Evolutionary conservation across 2,888 invertebrate species (phyloP), one percentile per base, ranked within the genome.

Genomic region (Parelbella ahira): DNA sequence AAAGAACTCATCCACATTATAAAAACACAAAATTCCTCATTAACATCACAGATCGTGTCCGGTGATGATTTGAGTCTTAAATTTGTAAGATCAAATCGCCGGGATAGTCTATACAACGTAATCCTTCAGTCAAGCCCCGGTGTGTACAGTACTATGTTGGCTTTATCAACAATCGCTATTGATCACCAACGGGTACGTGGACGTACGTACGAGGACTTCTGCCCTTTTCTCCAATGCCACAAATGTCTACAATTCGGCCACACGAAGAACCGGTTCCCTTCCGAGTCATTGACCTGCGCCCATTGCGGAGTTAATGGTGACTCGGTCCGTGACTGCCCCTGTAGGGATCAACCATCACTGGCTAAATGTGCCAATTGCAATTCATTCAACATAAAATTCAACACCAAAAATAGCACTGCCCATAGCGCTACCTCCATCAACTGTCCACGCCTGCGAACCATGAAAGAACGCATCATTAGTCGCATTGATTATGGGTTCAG

Each of bases 381-480:
- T 2, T 38, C 37, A 47, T 45, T 34, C 32, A 47, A 42, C 32
- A 45, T 48, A 45, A 46, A 41, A 43, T 48, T 47, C 46, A 45
- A 48, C 45, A 49, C 49, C 43, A 38, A 48, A 43, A 43, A 45
- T 34, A 48, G 45, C 49, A 48, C 42, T 45, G 45, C 45, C 49
- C 44, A 49, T 3, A 20, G 3, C 1, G 21, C 32, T 4, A 32
- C 32, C 3, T 32, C 32, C 1, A 1, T 2, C 1, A 12, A 0
- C n/a, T 32, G 32, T 6, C 32, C 32, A 4, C n/a, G 12, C 3
- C 7, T 12, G 44, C 46, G 45, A 44, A 45, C 48, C 48, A 12
- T 32, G 7, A 12, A n/a, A 12, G 12, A 7, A 1, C 8, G 4
- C 2, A 12, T 45, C 45, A n/a, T n/a, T n/a, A n/a, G n/a, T n/a